phyloP scores from a whole-genome alignment of 2,797 vertebrate species.

The Passerculus sandwichensis region DNA sequence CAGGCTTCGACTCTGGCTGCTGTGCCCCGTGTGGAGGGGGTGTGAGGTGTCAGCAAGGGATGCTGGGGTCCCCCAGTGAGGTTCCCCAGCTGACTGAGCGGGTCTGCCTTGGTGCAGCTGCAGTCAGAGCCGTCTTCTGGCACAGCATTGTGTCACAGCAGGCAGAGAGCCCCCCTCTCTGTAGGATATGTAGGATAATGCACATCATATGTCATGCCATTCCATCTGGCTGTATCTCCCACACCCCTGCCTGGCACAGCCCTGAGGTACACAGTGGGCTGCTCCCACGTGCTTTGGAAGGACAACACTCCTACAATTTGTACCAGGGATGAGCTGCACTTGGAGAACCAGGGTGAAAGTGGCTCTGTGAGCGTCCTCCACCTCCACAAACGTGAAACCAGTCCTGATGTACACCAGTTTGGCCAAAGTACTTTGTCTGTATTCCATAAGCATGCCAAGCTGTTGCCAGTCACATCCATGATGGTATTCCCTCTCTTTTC shows the following conservation, averaged over 20 bases:
- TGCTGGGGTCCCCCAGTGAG: background rate
- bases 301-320: background rate
- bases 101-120: background rate
- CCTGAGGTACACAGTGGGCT: background rate
- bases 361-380: background rate
- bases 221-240: background rate
- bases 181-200: too few relatives aligned
- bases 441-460: background rate
- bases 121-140: background rate
- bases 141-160: background rate
- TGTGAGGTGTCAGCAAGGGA: background rate
- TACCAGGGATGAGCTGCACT: accelerated
- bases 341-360: background rate
- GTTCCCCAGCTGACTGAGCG: background rate
- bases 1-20: background rate
- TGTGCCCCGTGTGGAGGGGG: accelerated
- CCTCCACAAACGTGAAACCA: background rate
- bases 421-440: background rate
- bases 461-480: background rate
- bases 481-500: background rate
- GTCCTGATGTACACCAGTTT: background rate
- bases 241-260: background rate
- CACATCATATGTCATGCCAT: too few relatives aligned
- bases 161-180: background rate
- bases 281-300: background rate